Conservation (phyloP, 2,797 vertebrate species). For the Acrossocheilus fasciatus region DNA sequence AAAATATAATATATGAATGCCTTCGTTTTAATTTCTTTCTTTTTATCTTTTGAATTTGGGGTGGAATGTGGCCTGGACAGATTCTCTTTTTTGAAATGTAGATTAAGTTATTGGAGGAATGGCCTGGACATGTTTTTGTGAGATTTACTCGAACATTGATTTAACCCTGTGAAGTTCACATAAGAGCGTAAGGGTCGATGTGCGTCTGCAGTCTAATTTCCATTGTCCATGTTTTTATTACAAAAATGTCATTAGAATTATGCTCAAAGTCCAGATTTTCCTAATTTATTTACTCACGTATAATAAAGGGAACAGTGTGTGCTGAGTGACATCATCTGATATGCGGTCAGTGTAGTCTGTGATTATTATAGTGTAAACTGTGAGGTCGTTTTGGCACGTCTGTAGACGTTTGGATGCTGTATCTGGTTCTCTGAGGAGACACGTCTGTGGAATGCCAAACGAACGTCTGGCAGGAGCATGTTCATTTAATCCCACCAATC, state of each 20-base stretch:
- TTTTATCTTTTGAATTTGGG: conserved; percentile 1
- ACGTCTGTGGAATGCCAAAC: conserved; percentile 33
- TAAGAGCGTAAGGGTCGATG: neutral
- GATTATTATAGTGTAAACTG: conserved; percentile 29
- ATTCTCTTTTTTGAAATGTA: neutral
- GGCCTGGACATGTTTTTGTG: conserved; percentile 1
- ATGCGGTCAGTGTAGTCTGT: conserved; percentile 4
- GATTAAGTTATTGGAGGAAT: neutral
- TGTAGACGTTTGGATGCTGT: conserved; percentile 35
- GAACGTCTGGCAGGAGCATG: conserved; percentile 21
- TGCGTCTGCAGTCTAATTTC: neutral
- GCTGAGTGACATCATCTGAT: conserved; percentile 11
- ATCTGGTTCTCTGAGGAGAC: conserved; percentile 26
- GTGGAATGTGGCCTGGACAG: neutral
- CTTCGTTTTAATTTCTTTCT: neutral
- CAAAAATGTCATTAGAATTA: neutral
- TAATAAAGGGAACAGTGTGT: conserved; percentile 1
- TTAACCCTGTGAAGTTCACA: neutral
- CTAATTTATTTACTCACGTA: neutral
- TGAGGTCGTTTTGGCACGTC: conserved; percentile 33
- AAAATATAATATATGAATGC: neutral
- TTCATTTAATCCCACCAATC: conserved; percentile 45
- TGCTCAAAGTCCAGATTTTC: neutral
- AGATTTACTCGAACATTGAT: neutral
- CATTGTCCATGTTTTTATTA: neutral